phyloP scores from a whole-genome alignment of 2,113 vertebrate species.

The Mesoclemmys tuberculata region DNA sequence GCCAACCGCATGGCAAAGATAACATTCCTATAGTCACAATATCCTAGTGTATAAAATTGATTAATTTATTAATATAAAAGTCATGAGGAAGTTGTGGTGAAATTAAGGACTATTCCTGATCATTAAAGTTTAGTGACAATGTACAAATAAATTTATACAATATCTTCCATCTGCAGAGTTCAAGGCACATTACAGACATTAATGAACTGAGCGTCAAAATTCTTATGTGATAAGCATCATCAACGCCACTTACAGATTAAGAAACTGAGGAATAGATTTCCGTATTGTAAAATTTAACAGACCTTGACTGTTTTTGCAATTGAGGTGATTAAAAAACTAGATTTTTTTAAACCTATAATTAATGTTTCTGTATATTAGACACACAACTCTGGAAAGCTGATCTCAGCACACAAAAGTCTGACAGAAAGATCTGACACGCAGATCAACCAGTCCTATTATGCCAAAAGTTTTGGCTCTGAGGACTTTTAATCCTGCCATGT shows the following conservation, averaged over 20 bases:
- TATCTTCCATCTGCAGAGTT: background rate
- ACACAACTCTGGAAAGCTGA: background rate
- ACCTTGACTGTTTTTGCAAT: background rate
- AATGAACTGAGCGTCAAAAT: background rate
- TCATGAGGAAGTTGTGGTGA: background rate
- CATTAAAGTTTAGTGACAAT: background rate
- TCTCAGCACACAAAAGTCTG: background rate
- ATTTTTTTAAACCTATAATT: background rate
- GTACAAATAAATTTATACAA: background rate
- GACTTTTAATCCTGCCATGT: background rate
- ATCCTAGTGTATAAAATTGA: slow-evolving; percentile 80
- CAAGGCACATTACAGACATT: background rate
- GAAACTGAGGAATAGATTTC: background rate
- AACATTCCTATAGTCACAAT: slow-evolving; percentile 93
- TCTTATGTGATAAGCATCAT: background rate
- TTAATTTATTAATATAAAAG: background rate
- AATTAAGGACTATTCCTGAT: background rate
- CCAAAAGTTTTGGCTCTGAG: background rate
- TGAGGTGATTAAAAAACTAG: background rate
- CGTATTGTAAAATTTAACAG: background rate
- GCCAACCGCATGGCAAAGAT: slow-evolving; percentile 95
- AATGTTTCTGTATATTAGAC: background rate
- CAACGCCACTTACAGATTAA: background rate
- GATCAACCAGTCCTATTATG: background rate
- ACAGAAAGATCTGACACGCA: background rate